Evolutionary conservation across 1,140 invertebrate species (phyloP).

Genomic region (Camponotus floridanus): DNA sequence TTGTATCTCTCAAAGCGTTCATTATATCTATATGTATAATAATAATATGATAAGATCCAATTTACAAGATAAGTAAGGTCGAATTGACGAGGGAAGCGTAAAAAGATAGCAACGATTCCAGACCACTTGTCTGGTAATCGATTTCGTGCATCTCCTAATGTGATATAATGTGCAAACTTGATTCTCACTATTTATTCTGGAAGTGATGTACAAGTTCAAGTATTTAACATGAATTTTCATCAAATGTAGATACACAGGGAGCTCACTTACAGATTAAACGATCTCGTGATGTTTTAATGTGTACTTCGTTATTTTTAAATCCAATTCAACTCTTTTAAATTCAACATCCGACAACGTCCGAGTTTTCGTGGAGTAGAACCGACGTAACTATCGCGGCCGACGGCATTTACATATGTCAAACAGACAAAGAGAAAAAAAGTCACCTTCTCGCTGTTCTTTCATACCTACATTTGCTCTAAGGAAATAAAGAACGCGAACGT

Average conservation of each 20-base stretch:
- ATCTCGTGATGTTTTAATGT: slow-evolving; percentile 29
- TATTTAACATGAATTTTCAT: slow-evolving; percentile 14
- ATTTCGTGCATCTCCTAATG: not conserved
- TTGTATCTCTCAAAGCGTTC: not conserved
- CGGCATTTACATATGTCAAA: slow-evolving; percentile 30
- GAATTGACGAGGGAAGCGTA: too few species aligned
- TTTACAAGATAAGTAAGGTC: too few species aligned
- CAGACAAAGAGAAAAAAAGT: not conserved
- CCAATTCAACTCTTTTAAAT: slow-evolving; percentile 50
- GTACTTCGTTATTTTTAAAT: slow-evolving; percentile 34
- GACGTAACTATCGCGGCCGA: slow-evolving; percentile 44
- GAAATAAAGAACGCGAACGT: slow-evolving; percentile 49
- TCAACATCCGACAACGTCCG: not conserved
- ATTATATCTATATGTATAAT: too few species aligned
- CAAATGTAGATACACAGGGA: not conserved
- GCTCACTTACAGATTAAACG: slow-evolving; percentile 33
- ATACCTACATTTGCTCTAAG: not conserved
- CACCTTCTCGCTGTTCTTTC: slow-evolving; percentile 48
- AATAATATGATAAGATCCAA: too few species aligned
- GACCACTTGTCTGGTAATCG: too few species aligned
- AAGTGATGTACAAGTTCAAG: not conserved
- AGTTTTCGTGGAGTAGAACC: slow-evolving; percentile 11
- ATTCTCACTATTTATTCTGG: not conserved
- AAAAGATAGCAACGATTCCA: too few species aligned
- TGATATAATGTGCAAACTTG: not conserved